Percentiles rank a stretch among this genome's conserved stretches.
These are phyloP conservation scores for Cyprinodon brontotheroides DNA, from an alignment of 2,113 vertebrate species.

Conservation along the genomic window DNA sequence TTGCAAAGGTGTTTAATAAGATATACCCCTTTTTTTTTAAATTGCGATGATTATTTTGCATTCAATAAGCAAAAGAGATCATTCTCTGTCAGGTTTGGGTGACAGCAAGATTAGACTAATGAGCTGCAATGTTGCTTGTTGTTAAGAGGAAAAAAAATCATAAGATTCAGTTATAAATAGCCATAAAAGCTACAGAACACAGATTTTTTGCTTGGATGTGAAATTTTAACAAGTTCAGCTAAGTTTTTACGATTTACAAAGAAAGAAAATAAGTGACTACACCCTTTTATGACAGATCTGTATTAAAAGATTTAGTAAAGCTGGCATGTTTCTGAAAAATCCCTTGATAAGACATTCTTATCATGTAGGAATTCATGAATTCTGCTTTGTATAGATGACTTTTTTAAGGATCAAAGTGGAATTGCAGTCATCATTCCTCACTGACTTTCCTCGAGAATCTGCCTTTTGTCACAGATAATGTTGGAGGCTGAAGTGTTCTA, in stretches of 20 bases:
- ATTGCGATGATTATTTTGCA: too few species aligned
- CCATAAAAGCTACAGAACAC: conserved; percentile 1
- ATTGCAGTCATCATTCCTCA: conserved; percentile 35
- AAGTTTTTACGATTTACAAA: conserved; percentile 8
- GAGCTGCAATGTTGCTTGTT: not conserved
- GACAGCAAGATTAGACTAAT: not conserved
- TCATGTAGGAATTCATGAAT: conserved; percentile 39
- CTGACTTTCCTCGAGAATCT: conserved; percentile 28
- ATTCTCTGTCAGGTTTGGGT: conserved; percentile 24
- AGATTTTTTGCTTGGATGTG: conserved; percentile 21
- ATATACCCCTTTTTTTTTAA: not conserved
- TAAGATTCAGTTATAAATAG: conserved; percentile 1
- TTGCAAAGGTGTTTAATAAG: not conserved
- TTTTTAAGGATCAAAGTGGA: conserved; percentile 44
- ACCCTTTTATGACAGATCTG: conserved; percentile 15
- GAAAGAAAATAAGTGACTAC: conserved; percentile 18
- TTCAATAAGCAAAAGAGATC: not conserved
- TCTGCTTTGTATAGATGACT: conserved; percentile 28
- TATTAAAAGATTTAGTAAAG: conserved; percentile 44
- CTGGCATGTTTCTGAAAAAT: conserved; percentile 35
- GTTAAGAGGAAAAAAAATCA: too few species aligned
- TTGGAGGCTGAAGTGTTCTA: conserved; percentile 27
- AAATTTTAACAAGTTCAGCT: conserved; percentile 18
- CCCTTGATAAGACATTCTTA: conserved; percentile 21
- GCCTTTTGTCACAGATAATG: conserved; percentile 52